phyloP scores from a whole-genome alignment of 37 sponge, comb jelly and placozoan genomes.

The Ephydatia muelleri region DNA sequence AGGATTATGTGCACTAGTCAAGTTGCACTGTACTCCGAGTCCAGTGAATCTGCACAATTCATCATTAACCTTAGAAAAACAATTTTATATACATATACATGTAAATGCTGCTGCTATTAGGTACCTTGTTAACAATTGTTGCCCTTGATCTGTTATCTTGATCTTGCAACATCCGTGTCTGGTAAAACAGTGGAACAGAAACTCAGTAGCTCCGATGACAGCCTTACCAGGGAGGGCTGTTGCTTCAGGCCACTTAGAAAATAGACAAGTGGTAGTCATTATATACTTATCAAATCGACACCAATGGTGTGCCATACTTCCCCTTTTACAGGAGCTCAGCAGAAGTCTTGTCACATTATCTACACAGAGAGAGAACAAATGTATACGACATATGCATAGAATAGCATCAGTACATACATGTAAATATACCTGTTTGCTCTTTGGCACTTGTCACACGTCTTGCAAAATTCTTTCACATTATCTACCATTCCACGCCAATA shows the following conservation, averaged over 20 bases:
- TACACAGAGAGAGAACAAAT: too few relatives aligned
- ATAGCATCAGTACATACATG: slow-evolving; percentile 1
- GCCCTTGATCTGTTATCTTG: slow-evolving; percentile 29
- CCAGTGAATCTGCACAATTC: slow-evolving; percentile 13
- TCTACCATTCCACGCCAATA: slow-evolving; percentile 40
- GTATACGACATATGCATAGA: not conserved
- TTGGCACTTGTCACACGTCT: slow-evolving; percentile 36
- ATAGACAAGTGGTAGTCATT: slow-evolving; percentile 15
- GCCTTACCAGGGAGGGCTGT: slow-evolving; percentile 24
- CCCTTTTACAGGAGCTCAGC: slow-evolving; percentile 28
- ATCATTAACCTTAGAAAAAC: slow-evolving; percentile 26
- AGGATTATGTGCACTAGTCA: slow-evolving; percentile 44
- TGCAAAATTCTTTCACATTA: slow-evolving; percentile 38
- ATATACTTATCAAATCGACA: slow-evolving; percentile 42
- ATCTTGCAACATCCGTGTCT: slow-evolving; percentile 10
- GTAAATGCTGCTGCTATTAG: not conserved
- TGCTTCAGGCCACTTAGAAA: slow-evolving; percentile 50
- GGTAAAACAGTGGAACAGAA: slow-evolving; percentile 27
- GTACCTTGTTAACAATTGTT: slow-evolving; percentile 16
- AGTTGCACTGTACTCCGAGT: not conserved
- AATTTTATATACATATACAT: not conserved
- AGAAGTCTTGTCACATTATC: slow-evolving; percentile 13
- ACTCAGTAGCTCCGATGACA: slow-evolving; percentile 10
- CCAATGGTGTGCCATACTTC: slow-evolving; percentile 33
- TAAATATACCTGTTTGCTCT: too few relatives aligned